phyloP scores from a whole-genome alignment of 2,113 vertebrate genomes.

The Salvelinus sp. region DNA sequence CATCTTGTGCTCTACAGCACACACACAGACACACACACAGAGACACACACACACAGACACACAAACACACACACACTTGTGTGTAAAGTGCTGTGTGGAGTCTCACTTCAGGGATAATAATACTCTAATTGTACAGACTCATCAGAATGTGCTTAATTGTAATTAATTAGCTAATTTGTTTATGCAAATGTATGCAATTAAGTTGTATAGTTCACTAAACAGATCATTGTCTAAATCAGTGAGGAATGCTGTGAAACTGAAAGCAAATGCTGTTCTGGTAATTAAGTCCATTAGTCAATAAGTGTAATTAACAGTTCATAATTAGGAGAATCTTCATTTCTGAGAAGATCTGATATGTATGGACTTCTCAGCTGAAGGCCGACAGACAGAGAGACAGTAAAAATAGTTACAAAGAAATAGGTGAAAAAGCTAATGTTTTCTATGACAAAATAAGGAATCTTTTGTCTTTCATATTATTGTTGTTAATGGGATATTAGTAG shows the following conservation, averaged over 20 bases:
- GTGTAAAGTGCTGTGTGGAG: neutral
- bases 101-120: constrained; percentile 2
- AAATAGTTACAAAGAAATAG: neutral
- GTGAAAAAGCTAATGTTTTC: too few relatives aligned
- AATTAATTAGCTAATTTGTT: constrained; percentile 69
- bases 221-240: constrained; percentile 52
- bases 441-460: too few relatives aligned
- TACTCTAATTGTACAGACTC: constrained; percentile 48
- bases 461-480: neutral
- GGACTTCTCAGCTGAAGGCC: neutral
- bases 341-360: constrained; percentile 13
- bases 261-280: constrained; percentile 50
- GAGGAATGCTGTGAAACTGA: constrained; percentile 36
- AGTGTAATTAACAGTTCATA: constrained; percentile 61
- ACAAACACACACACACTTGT: constrained; percentile 1
- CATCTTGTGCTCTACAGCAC: too few relatives aligned
- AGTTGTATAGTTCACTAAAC: constrained; percentile 66
- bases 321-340: constrained; percentile 40
- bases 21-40: too few relatives aligned
- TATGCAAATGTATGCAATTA: constrained; percentile 67
- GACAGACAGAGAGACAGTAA: neutral
- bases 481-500: neutral
- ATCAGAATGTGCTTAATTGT: constrained; percentile 52
- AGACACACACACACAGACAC: neutral
- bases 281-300: constrained; percentile 61